Evolutionary conservation across 2,113 vertebrate species (phyloP).

Genomic region (Euleptes europaea): DNA sequence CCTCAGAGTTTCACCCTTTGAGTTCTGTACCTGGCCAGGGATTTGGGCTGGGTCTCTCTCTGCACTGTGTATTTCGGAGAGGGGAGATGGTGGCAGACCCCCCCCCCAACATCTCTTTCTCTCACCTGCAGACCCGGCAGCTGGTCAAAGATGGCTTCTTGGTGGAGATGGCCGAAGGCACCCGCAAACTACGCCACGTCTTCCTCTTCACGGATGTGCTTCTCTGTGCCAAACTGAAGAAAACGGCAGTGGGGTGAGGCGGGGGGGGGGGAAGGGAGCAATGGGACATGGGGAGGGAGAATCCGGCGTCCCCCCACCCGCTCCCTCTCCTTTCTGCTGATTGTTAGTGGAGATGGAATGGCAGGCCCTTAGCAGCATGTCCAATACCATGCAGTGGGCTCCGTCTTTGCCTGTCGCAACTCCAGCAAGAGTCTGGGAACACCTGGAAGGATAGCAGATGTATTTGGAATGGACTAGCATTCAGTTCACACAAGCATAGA

Average conservation of each 20-base stretch:
- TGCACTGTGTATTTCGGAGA: neutral
- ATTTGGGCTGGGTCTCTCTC: neutral
- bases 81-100: fast-evolving
- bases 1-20: neutral
- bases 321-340: too few species aligned
- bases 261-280: neutral
- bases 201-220: slow-evolving; percentile 98
- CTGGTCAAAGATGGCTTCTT: slow-evolving; percentile 97
- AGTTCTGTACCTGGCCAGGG: neutral
- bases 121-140: slow-evolving; percentile 86
- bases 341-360: too few species aligned
- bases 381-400: too few species aligned
- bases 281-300: fast-evolving
- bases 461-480: too few species aligned
- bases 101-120: slow-evolving; percentile 6
- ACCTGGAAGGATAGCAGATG: too few species aligned
- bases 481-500: too few species aligned
- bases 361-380: too few species aligned
- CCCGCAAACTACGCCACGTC: slow-evolving; percentile 95
- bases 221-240: slow-evolving; percentile 98
- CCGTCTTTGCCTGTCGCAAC: too few species aligned
- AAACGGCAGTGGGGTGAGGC: slow-evolving; percentile 85
- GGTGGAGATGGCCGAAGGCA: slow-evolving; percentile 94
- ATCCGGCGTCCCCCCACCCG: neutral
- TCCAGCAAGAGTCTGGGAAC: too few species aligned